A percentile compares a stretch with the other conserved stretches of the same genome.
These are phyloP conservation scores for Zhuqinia jingwanae DNA, from an alignment of 2,888 invertebrate species.

Conservation along the genomic window DNA sequence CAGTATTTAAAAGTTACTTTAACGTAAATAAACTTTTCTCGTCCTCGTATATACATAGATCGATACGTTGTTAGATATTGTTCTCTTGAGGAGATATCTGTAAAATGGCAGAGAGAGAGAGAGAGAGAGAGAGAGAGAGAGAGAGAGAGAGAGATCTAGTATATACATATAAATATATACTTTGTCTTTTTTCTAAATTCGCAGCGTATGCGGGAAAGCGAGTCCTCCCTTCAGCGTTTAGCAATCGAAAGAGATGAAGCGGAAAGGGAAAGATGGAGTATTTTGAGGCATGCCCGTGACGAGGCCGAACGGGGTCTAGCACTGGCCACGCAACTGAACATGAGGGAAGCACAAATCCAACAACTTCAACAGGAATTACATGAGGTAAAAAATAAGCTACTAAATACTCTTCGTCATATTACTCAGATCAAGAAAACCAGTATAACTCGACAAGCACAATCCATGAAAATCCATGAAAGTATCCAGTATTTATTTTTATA, in stretches of 20 bases:
- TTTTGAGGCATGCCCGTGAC: conserved; percentile 93
- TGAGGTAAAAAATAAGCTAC: conserved; percentile 84
- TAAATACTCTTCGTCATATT: too few species aligned
- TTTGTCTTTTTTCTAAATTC: neutral
- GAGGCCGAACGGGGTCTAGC: conserved; percentile 93
- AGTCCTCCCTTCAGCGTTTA: conserved; percentile 86
- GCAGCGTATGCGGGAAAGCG: conserved; percentile 89
- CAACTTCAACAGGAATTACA: conserved; percentile 92
- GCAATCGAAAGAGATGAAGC: conserved; percentile 86
- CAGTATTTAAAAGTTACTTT: too few species aligned
- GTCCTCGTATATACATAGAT: too few species aligned
- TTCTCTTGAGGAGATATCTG: too few species aligned
- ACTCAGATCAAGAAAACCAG: too few species aligned
- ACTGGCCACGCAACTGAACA: conserved; percentile 92
- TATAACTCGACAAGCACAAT: neutral
- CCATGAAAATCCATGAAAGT: neutral
- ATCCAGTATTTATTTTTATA: too few species aligned
- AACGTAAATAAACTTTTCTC: too few species aligned
- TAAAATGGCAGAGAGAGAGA: too few species aligned
- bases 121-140: too few species aligned
- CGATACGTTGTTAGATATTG: too few species aligned
- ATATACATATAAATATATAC: neutral
- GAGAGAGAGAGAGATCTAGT: too few species aligned
- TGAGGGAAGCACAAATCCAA: conserved; percentile 91
- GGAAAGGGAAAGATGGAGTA: conserved; percentile 93